Evolutionary conservation across 2,888 invertebrate species (phyloP).

Genomic region (Acanthoscelides obtectus): DNA sequence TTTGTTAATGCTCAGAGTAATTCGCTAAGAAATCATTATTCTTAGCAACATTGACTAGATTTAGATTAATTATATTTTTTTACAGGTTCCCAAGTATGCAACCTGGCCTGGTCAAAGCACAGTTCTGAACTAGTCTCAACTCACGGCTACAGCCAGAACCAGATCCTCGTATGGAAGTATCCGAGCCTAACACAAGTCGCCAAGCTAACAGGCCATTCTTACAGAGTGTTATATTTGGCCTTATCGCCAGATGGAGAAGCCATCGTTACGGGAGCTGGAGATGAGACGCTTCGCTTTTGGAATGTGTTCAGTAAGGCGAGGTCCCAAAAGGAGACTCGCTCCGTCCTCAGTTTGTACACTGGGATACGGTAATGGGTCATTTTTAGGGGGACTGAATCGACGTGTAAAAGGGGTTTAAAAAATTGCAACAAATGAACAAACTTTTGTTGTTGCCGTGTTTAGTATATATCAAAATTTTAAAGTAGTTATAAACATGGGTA

Average conservation of each 20-base stretch:
- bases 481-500: no score
- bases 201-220: constrained; percentile 94
- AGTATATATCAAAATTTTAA: no score
- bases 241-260: constrained; percentile 98
- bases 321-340: constrained; percentile 90
- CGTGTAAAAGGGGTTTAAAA: no score
- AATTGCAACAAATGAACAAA: no score
- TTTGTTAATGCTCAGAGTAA: background rate
- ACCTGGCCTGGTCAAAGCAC: constrained; percentile 98
- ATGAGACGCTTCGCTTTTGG: constrained; percentile 97
- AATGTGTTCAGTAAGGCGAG: constrained; percentile 98
- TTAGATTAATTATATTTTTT: constrained; percentile 1
- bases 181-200: constrained; percentile 95
- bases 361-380: constrained; percentile 79
- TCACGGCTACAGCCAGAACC: constrained; percentile 98
- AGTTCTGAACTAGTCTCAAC: constrained; percentile 96
- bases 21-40: no score
- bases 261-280: constrained; percentile 97
- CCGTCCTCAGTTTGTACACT: constrained; percentile 87
- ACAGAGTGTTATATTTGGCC: constrained; percentile 91
- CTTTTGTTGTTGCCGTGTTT: no score
- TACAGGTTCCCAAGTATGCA: constrained; percentile 92
- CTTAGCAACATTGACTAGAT: background rate
- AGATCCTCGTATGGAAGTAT: constrained; percentile 98
- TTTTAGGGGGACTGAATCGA: no score